phyloP scores from a whole-genome alignment of 2,113 vertebrate species.

The Illadopsis cleaveri region DNA sequence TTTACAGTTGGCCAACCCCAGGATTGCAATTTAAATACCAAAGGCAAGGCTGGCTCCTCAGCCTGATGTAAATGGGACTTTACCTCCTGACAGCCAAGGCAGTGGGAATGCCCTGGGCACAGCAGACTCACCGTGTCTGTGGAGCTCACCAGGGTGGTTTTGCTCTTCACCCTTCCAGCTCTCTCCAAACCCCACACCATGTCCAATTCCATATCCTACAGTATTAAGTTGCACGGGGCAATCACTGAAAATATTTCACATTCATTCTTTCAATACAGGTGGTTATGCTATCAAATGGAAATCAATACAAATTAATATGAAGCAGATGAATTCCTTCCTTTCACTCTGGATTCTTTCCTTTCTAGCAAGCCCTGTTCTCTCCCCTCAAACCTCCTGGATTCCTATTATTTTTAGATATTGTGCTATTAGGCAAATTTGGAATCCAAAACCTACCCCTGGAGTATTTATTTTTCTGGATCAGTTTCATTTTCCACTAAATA shows the following conservation, averaged over 20 bases:
- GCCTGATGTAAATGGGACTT: not conserved
- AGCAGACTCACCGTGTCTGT: fast-evolving
- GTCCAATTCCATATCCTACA: not conserved
- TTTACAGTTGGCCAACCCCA: conserved; percentile 12
- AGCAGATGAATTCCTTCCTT: conserved; percentile 22
- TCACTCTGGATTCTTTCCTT: not conserved
- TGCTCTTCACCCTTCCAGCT: not conserved
- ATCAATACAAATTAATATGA: conserved; percentile 34
- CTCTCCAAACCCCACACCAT: not conserved
- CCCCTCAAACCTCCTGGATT: not conserved
- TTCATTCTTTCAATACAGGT: conserved; percentile 1
- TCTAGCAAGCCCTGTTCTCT: not conserved
- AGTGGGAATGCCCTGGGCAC: not conserved
- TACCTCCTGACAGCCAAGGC: not conserved
- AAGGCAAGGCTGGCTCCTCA: not conserved
- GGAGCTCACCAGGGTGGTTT: not conserved
- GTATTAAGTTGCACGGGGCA: not conserved
- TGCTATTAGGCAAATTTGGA: conserved; percentile 11
- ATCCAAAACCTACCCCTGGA: conserved; percentile 4
- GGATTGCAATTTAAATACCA: not conserved
- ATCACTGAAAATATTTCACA: not conserved
- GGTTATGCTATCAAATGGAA: conserved; percentile 24
- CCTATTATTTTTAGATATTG: conserved; percentile 30
- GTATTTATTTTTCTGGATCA: conserved; percentile 27
- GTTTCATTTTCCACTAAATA: conserved; percentile 28